Evolutionary conservation across 1,140 invertebrate genomes (phyloP), one percentile per base, ranked within the genome.

Genomic region (Drosophila truncata): DNA sequence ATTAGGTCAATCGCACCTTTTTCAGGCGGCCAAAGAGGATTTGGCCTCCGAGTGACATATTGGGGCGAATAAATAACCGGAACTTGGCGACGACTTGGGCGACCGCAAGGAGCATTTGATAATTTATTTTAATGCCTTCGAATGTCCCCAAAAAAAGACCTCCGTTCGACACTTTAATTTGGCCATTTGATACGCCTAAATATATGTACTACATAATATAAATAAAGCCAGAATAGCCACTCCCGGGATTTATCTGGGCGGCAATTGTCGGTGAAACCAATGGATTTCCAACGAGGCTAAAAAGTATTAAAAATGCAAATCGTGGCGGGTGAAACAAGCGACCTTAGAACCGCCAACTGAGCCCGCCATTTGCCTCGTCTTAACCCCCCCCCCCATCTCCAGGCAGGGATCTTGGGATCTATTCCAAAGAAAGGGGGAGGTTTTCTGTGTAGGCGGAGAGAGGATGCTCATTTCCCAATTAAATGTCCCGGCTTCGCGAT

Each of bases 281-380:
- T 82, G 69, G 69, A 81, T 82, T 74, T 62, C 59, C 58, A 44
- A 50, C 63, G 60, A 61, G 60, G 66, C 72, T 65, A 47, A 61
- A 66, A 54, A 57, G 76, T 74, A 65, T 80, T 84, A 72, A 82
- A 84, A 80, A 82, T 84, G 80, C 78, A 84, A 84, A 84, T 84
- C 80, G 66, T 67, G 74, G 71, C 70, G 78, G 54, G 33, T 66
- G 61, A 64, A 81, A 75, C 72, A 74, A 75, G 71, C 60, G 71
- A 67, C 78, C 71, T 75, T 74, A 76, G 54, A 76, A 76, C 74
- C 61, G 44, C 71, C 70, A 77, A 77, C 70, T 55, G 42, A 58
- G 70, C 70, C 54, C 42, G 31, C 29, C 70, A 35, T 60, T 67
- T 63, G 60, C 33, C 44, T n/a, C 8, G 31, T 35, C 31, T 54